Evolutionary conservation across 2,888 invertebrate genomes (phyloP).

Genomic region (Metellina segmentata): DNA sequence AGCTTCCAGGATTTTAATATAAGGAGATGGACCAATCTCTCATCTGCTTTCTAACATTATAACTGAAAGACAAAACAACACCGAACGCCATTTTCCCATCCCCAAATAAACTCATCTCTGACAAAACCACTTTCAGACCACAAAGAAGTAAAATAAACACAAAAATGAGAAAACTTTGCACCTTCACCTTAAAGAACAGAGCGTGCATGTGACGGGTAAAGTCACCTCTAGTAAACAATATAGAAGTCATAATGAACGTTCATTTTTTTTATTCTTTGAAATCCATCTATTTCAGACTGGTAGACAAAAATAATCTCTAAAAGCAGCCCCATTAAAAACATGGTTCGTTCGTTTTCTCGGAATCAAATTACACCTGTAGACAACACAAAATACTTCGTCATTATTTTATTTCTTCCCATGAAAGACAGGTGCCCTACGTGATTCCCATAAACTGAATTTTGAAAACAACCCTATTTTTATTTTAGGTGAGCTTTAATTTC

Average conservation of each 20-base stretch:
- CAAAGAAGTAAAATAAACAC: too few species aligned
- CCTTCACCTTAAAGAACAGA: too few species aligned
- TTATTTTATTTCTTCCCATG: neutral
- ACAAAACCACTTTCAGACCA: too few species aligned
- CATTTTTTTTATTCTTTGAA: neutral
- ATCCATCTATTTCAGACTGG: neutral
- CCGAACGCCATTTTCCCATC: too few species aligned
- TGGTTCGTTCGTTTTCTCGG: neutral
- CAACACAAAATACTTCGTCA: neutral
- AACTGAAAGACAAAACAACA: too few species aligned
- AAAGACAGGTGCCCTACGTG: neutral
- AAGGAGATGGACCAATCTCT: too few species aligned
- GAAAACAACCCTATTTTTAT: neutral
- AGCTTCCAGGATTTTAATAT: too few species aligned
- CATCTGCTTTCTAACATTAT: too few species aligned
- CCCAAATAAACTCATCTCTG: too few species aligned
- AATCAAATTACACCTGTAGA: neutral
- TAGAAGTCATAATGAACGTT: neutral
- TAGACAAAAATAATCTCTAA: neutral
- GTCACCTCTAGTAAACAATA: neutral
- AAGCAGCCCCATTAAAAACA: neutral
- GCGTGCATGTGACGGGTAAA: neutral
- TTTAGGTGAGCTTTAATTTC: neutral
- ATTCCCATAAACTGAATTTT: neutral
- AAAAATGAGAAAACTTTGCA: too few species aligned